A percentile compares a stretch with the other conserved stretches of the same genome.
These are phyloP conservation scores for Salvelinus namaycush DNA, from an alignment of 2,113 vertebrate genomes.

Conservation along the genomic window DNA sequence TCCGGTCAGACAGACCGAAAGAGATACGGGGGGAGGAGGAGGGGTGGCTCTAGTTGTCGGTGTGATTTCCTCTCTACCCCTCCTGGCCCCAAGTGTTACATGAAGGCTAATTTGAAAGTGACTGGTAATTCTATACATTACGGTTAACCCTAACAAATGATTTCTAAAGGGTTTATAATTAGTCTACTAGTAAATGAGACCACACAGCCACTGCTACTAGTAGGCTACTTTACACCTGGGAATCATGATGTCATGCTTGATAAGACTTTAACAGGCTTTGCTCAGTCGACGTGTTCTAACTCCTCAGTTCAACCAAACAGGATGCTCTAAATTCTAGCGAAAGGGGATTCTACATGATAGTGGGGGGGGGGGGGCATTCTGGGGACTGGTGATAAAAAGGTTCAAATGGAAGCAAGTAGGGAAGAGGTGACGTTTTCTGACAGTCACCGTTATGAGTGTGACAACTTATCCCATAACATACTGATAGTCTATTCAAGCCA, in stretches of 20 bases:
- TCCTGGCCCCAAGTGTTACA: neutral
- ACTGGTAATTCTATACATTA: no score
- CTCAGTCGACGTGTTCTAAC: constrained; percentile 39
- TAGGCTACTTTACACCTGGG: constrained; percentile 43
- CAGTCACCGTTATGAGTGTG: neutral
- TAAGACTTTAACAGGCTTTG: constrained; percentile 73
- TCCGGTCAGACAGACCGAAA: neutral
- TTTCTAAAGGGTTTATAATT: neutral
- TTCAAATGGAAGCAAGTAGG: neutral
- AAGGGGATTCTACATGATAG: constrained; percentile 28
- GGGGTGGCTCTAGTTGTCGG: neutral
- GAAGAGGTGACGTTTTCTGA: neutral
- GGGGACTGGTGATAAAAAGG: neutral
- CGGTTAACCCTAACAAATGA: no score
- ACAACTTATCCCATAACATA: neutral
- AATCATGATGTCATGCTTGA: constrained; percentile 70
- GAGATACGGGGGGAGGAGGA: neutral
- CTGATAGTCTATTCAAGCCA: no score
- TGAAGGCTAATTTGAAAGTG: no score
- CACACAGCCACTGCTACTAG: no score
- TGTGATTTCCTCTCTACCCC: constrained; percentile 37
- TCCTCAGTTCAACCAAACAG: constrained; percentile 54
- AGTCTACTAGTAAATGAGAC: neutral
- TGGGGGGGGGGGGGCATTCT: neutral
- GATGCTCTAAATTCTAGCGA: constrained; percentile 52